Evolutionary conservation across 2,888 invertebrate species (phyloP).

Genomic region (Acronicta leporina): DNA sequence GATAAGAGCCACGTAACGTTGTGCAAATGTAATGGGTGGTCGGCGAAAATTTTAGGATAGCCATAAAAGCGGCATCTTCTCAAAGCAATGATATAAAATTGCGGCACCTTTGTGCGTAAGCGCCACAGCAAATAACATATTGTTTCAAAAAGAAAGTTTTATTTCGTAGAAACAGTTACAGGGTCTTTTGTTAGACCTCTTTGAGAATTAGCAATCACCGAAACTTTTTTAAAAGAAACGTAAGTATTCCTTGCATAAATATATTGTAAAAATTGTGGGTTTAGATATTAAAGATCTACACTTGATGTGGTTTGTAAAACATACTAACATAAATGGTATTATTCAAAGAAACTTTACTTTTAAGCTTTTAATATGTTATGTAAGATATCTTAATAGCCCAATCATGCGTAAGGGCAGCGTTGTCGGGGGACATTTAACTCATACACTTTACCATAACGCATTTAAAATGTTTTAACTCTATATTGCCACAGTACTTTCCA

Average conservation of each 20-base stretch:
- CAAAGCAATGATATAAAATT: slow-evolving; percentile 77
- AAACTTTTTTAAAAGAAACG: slow-evolving; percentile 51
- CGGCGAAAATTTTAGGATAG: slow-evolving; percentile 67
- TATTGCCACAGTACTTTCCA: slow-evolving; percentile 42
- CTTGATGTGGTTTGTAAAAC: background rate
- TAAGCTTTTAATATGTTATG: slow-evolving; percentile 12
- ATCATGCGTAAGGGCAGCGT: slow-evolving; percentile 44
- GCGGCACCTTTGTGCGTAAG: slow-evolving; percentile 75
- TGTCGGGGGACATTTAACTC: slow-evolving; percentile 49
- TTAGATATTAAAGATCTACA: background rate
- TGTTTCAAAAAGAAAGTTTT: slow-evolving; percentile 77
- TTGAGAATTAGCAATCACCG: slow-evolving; percentile 58
- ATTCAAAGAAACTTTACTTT: slow-evolving; percentile 14
- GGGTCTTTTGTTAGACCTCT: slow-evolving; percentile 53
- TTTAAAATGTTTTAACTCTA: slow-evolving; percentile 57
- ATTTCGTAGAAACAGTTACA: slow-evolving; percentile 78
- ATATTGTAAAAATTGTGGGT: too few species aligned
- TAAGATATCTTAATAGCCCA: slow-evolving; percentile 36
- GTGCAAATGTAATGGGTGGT: slow-evolving; percentile 78
- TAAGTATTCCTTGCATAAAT: too few species aligned
- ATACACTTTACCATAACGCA: slow-evolving; percentile 54
- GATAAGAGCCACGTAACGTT: slow-evolving; percentile 72
- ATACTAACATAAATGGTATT: slow-evolving; percentile 10
- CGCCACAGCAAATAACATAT: slow-evolving; percentile 70
- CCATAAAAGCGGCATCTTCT: slow-evolving; percentile 78